Conservation (phyloP, 2,113 vertebrate species). For the Oostethus manadensis region DNA sequence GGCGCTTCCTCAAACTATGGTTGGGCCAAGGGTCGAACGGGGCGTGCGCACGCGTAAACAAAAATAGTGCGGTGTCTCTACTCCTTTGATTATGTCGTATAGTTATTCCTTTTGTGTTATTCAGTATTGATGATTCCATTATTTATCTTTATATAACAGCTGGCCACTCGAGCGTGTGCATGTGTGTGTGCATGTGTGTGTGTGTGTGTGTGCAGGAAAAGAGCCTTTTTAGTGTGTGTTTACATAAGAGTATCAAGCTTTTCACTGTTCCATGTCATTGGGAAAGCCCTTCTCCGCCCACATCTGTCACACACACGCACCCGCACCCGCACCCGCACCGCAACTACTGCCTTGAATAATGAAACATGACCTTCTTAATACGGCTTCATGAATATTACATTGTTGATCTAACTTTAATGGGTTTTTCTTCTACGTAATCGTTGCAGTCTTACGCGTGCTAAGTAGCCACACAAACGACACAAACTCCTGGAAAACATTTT, state of each 20-base stretch:
- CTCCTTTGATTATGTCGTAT: background rate
- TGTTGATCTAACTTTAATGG: slow-evolving; percentile 69
- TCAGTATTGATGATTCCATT: slow-evolving; percentile 28
- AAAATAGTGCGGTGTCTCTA: too few species aligned
- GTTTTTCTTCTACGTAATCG: slow-evolving; percentile 47
- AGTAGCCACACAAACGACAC: slow-evolving; percentile 28
- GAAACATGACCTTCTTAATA: slow-evolving; percentile 63
- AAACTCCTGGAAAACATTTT: slow-evolving; percentile 41
- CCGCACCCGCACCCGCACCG: slow-evolving; percentile 19
- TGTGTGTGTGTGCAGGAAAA: slow-evolving; percentile 37
- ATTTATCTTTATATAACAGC: slow-evolving; percentile 51
- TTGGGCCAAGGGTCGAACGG: too few species aligned
- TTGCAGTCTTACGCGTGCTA: slow-evolving; percentile 38
- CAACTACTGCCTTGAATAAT: slow-evolving; percentile 64
- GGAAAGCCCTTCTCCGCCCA: slow-evolving; percentile 74
- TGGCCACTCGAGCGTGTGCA: slow-evolving; percentile 29
- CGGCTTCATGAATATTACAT: slow-evolving; percentile 75
- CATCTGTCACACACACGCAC: slow-evolving; percentile 37
- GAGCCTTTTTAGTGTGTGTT: slow-evolving; percentile 39
- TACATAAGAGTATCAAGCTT: slow-evolving; percentile 50
- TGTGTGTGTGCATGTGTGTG: slow-evolving; percentile 25
- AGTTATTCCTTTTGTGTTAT: slow-evolving; percentile 19
- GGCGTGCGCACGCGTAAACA: too few species aligned
- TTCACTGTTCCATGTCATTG: slow-evolving; percentile 42
- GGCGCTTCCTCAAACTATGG: too few species aligned